These are phyloP conservation scores for Mythimna ferrago DNA, from an alignment of 2,888 invertebrate species.

Conservation along the genomic window DNA sequence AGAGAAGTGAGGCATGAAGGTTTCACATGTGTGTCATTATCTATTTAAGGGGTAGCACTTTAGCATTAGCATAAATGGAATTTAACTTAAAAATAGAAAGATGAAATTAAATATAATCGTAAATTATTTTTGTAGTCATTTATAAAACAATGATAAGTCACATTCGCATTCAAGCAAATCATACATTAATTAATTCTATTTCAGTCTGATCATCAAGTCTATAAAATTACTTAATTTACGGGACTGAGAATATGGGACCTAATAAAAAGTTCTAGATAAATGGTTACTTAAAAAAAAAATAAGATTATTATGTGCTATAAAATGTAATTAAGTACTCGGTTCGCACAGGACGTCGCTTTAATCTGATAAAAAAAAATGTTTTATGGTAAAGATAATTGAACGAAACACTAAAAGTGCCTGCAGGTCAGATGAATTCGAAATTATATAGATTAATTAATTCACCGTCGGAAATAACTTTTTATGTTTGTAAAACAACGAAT, in stretches of 20 bases:
- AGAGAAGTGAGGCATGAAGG: slow-evolving; percentile 25
- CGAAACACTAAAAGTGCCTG: slow-evolving; percentile 30
- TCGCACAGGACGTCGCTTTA: slow-evolving; percentile 18
- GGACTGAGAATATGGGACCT: not conserved
- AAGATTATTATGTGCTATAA: slow-evolving; percentile 26
- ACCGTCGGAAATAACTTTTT: not conserved
- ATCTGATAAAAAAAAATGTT: slow-evolving; percentile 12
- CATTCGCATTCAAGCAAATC: slow-evolving; percentile 5
- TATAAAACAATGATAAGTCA: slow-evolving; percentile 22
- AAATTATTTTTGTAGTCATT: slow-evolving; percentile 12
- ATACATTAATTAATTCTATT: slow-evolving; percentile 11
- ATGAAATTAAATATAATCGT: slow-evolving; percentile 15
- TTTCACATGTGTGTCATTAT: slow-evolving; percentile 28
- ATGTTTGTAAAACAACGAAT: not conserved
- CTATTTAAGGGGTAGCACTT: slow-evolving; percentile 5
- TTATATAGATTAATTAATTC: slow-evolving; percentile 7
- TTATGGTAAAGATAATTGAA: slow-evolving; percentile 28
- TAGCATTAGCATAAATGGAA: slow-evolving; percentile 5
- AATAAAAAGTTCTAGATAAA: slow-evolving; percentile 33
- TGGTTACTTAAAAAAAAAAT: slow-evolving; percentile 10
- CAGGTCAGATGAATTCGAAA: slow-evolving; percentile 10
- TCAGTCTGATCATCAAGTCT: slow-evolving; percentile 15
- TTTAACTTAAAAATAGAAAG: slow-evolving; percentile 12
- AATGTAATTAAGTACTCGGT: slow-evolving; percentile 38
- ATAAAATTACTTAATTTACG: slow-evolving; percentile 43